Percentiles rank a stretch among this genome's conserved stretches.
Conservation (phyloP, 2,888 invertebrate genomes). For the Blastobasis adustella region DNA sequence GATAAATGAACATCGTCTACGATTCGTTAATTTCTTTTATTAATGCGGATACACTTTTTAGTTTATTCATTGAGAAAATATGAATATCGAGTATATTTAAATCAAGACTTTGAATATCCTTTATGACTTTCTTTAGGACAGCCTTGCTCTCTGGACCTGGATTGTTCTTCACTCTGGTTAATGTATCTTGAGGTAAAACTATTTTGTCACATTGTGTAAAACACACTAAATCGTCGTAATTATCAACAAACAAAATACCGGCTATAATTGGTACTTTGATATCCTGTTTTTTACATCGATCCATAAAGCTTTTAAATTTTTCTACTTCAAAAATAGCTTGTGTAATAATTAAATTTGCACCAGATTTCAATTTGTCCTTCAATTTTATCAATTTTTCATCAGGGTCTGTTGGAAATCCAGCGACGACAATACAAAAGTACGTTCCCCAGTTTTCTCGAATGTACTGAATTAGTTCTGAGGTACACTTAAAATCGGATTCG, state of each 20-base stretch:
- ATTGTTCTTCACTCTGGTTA: constrained; percentile 8
- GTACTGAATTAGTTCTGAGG: constrained; percentile 78
- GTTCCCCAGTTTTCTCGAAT: constrained; percentile 77
- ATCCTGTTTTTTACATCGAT: constrained; percentile 77
- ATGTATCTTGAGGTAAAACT: constrained; percentile 53
- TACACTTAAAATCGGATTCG: constrained; percentile 76
- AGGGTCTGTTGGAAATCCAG: constrained; percentile 86
- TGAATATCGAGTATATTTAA: constrained; percentile 40
- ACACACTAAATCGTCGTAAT: too few relatives aligned
- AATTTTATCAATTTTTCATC: constrained; percentile 70
- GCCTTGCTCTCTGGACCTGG: constrained; percentile 22
- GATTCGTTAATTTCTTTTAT: constrained; percentile 22
- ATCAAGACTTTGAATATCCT: constrained; percentile 22
- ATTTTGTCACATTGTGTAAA: too few relatives aligned
- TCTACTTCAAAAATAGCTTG: constrained; percentile 86
- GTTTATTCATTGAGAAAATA: constrained; percentile 55
- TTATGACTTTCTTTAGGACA: constrained; percentile 32
- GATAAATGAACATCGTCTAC: too few relatives aligned
- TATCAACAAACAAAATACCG: constrained; percentile 71
- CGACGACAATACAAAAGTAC: constrained; percentile 87
- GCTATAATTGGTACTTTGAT: constrained; percentile 87
- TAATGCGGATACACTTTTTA: constrained; percentile 29
- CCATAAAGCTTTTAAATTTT: constrained; percentile 77
- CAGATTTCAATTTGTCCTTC: constrained; percentile 85
- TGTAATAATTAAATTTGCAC: constrained; percentile 91